A percentile compares a stretch with the other conserved stretches of the same genome.
These are phyloP conservation scores for Mormyrops attenuatus DNA, from an alignment of 2,797 vertebrate genomes.

Conservation along the genomic window DNA sequence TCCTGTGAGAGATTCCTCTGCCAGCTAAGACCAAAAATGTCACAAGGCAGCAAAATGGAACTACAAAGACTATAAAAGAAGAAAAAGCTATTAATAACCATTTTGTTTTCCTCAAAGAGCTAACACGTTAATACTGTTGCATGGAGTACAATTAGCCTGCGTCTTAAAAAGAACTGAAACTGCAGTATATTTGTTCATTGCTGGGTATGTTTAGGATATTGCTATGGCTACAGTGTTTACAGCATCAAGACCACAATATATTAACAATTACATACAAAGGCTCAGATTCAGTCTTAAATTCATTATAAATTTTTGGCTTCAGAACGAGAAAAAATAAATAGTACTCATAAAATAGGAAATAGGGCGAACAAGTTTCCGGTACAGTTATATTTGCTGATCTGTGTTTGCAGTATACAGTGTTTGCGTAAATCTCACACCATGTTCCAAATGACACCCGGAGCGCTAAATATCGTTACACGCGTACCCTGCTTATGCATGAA, in stretches of 20 bases:
- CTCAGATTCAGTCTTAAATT: background rate
- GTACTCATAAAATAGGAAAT: background rate
- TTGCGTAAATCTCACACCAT: background rate
- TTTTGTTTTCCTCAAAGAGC: background rate
- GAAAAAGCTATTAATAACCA: background rate
- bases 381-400: background rate
- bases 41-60: background rate
- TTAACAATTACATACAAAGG: background rate
- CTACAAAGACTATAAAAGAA: background rate
- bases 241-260: background rate
- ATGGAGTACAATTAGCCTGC: background rate
- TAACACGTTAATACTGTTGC: background rate
- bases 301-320: background rate
- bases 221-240: background rate
- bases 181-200: background rate
- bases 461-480: conserved; percentile 29
- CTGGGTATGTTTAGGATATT: background rate
- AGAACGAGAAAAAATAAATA: background rate
- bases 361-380: background rate
- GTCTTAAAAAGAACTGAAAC: background rate
- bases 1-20: background rate
- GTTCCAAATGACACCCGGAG: conserved; percentile 27
- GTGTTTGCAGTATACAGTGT: background rate
- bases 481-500: conserved; percentile 33
- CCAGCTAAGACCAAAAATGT: background rate